A percentile compares a stretch with the other conserved stretches of the same genome.
phyloP scores from a whole-genome alignment of 1,140 invertebrate genomes.

The Tachypleus tridentatus region DNA sequence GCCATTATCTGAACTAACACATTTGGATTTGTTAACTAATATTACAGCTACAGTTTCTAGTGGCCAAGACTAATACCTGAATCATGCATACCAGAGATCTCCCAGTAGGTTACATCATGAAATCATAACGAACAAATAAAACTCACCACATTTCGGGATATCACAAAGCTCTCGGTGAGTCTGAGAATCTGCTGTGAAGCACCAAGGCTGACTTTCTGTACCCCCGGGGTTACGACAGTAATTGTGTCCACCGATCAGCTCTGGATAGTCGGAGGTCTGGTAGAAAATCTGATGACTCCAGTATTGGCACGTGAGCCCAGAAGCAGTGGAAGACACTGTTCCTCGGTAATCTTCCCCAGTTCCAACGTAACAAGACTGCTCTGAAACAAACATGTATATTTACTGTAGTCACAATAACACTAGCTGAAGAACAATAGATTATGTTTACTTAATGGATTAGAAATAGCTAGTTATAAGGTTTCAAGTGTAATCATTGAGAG shows the following conservation, averaged over 20 bases:
- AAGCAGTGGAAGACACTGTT: constrained; percentile 51
- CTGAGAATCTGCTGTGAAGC: constrained; percentile 46
- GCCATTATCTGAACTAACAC: no score
- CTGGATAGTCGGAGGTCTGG: constrained; percentile 61
- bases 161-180: constrained; percentile 57
- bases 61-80: no score
- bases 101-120: no score
- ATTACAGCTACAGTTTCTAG: no score
- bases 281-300: constrained; percentile 61
- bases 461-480: not conserved
- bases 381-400: constrained; percentile 19
- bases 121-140: constrained; percentile 12
- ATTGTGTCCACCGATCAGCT: constrained; percentile 72
- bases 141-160: constrained; percentile 65
- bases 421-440: no score
- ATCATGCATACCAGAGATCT: no score
- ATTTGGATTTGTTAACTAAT: no score
- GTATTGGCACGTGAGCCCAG: constrained; percentile 59
- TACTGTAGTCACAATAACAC: no score
- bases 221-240: constrained; percentile 86
- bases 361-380: constrained; percentile 70
- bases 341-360: constrained; percentile 69
- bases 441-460: constrained; percentile 1
- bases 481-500: not conserved
- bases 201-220: constrained; percentile 72